These are phyloP conservation scores for Phrynocephalus forsythii DNA, from an alignment of 2,797 vertebrate species.

Conservation along the genomic window DNA sequence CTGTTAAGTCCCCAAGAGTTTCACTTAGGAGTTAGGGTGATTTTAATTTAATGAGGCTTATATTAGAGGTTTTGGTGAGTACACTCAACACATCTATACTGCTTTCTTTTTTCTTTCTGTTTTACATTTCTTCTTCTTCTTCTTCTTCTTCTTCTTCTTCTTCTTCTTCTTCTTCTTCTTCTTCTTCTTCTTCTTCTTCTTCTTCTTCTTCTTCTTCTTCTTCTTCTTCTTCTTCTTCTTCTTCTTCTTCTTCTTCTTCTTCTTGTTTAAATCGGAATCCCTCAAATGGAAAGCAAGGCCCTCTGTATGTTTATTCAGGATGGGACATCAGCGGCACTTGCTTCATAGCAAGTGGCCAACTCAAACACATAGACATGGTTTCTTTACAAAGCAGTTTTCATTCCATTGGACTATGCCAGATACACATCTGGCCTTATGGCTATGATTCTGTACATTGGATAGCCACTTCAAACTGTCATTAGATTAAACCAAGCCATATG, in stretches of 20 bases:
- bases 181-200: too few species aligned
- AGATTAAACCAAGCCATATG: too few species aligned
- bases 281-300: background rate
- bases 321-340: background rate
- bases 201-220: too few species aligned
- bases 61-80: conserved; percentile 19
- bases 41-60: background rate
- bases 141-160: too few species aligned
- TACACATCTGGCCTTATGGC: conserved; percentile 18
- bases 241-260: too few species aligned
- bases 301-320: background rate
- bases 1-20: background rate
- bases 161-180: too few species aligned
- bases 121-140: too few species aligned
- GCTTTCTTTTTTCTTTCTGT: too few species aligned
- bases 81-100: background rate
- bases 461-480: background rate
- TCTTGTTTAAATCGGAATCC: background rate
- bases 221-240: too few species aligned
- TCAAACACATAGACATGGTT: background rate
- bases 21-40: background rate
- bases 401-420: background rate
- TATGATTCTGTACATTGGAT: background rate
- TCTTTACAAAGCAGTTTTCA: background rate
- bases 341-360: background rate